Base-by-base conservation (phyloP, 2,888 invertebrate genomes). In the Schizaphis graminum region DNA sequence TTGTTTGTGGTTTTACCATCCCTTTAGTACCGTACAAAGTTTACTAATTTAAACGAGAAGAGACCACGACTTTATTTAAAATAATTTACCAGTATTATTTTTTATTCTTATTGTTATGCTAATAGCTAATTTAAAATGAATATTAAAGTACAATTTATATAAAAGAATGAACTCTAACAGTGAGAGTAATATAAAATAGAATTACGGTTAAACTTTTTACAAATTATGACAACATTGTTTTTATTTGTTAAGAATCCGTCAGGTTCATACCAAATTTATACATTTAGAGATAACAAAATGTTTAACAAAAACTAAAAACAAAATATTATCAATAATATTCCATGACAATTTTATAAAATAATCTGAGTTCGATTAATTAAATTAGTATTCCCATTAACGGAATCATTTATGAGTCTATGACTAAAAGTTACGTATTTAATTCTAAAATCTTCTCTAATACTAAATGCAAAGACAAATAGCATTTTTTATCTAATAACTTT, bases 11-110 rank as follows among this genome's bases (percentile, higher is more conserved):
- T 92, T 56, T 92, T 21, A 21, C 53, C 92, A 24, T 87, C 41
- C 77, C 77, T 89, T 44, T 77, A 49, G n/a, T 61, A 16, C 53
- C n/a, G 77, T 77, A 44, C n/a, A 92, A 92, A 92, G 92, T 92
- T 92, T 77, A 92, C 88, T 92, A 89, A 92, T 92, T 89, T 92
- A 92, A 92, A 89, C 88, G 88, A 77, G 67, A 88, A 88, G 35
- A 88, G 92, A 89, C 92, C 88, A 21, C 88, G 92, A 92, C 77
- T 92, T 89, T 77, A 89, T 92, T 92, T 77, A 92, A 92, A 92
- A 88, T 92, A 92, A 92, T 92, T 92, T 92, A 89, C 88, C 53
- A n/a, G 53, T n/a, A 61, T 92, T 77, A 11, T 92, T 47, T 49
- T 89, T 47, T 28, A 28, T 3, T 56, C 41, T 67, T 77, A 77